Conservation (phyloP, 2,888 invertebrate genomes). For the Sepiola atlantica region DNA sequence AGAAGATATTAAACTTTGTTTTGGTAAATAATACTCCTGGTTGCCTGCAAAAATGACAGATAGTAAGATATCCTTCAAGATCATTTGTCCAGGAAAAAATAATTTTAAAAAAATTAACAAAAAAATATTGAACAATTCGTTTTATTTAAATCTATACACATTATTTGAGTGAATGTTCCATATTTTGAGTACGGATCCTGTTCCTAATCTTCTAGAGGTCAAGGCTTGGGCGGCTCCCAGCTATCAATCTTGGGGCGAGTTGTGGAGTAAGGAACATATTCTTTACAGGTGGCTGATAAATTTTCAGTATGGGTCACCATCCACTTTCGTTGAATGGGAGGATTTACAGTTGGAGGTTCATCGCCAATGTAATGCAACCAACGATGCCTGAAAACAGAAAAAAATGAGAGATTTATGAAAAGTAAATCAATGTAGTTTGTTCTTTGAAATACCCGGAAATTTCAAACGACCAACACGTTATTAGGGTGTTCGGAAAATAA, state of each 20-base stretch:
- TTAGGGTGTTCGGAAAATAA: too few relatives aligned
- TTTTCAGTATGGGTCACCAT: conserved; percentile 90
- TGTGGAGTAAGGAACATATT: conserved; percentile 94
- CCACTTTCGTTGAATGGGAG: conserved; percentile 86
- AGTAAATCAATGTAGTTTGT: too few relatives aligned
- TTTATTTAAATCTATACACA: neutral
- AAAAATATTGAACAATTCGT: neutral
- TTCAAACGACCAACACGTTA: too few relatives aligned
- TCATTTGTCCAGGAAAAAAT: too few relatives aligned
- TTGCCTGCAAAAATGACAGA: too few relatives aligned
- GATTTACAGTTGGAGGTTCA: conserved; percentile 80
- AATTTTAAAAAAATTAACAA: neutral
- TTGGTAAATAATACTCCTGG: too few relatives aligned
- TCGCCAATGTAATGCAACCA: conserved; percentile 97
- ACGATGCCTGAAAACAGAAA: conserved; percentile 78
- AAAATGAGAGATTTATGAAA: neutral
- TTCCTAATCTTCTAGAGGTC: neutral
- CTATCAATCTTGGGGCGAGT: conserved; percentile 89
- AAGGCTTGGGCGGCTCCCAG: conserved; percentile 79
- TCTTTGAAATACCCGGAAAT: too few relatives aligned
- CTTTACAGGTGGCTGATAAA: conserved; percentile 84
- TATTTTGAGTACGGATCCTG: neutral
- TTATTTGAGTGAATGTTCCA: neutral
- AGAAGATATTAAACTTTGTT: too few relatives aligned
- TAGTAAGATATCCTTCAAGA: too few relatives aligned